A percentile compares a stretch with the other conserved stretches of the same genome.
Conservation (phyloP, 2,888 invertebrate species). For the Emesis furor region DNA sequence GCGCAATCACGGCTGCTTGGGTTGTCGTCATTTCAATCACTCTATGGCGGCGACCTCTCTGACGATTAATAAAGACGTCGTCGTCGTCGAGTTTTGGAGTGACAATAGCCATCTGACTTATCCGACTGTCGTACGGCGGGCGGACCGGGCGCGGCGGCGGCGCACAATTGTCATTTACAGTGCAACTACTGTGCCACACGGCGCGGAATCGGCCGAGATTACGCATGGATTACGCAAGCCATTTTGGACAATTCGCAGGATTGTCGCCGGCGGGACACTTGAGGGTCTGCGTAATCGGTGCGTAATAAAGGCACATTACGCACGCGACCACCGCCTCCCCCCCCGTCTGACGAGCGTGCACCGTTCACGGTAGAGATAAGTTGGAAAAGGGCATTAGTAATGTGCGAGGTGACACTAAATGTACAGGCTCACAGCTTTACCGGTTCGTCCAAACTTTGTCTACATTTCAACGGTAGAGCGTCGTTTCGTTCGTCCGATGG, state of each 20-base stretch:
- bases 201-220: neutral
- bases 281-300: slow-evolving; percentile 21
- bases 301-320: neutral
- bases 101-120: no score
- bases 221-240: neutral
- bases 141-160: no score
- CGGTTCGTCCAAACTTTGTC: slow-evolving; percentile 13
- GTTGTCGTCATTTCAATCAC: no score
- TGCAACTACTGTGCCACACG: neutral
- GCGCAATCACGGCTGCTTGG: no score
- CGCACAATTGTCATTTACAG: no score
- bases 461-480: slow-evolving; percentile 28
- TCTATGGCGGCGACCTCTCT: no score
- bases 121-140: no score
- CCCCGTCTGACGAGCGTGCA: no score
- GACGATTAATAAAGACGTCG: no score
- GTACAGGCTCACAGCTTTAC: slow-evolving; percentile 24
- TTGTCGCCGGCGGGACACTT: neutral
- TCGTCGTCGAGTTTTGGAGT: no score
- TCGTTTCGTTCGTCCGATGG: slow-evolving; percentile 26
- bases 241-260: neutral
- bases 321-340: neutral
- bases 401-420: slow-evolving; percentile 10
- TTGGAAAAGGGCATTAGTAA: no score
- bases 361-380: no score